Evolutionary conservation across 2,113 vertebrate genomes (phyloP).

Genomic region (Toxotes chatareus): DNA sequence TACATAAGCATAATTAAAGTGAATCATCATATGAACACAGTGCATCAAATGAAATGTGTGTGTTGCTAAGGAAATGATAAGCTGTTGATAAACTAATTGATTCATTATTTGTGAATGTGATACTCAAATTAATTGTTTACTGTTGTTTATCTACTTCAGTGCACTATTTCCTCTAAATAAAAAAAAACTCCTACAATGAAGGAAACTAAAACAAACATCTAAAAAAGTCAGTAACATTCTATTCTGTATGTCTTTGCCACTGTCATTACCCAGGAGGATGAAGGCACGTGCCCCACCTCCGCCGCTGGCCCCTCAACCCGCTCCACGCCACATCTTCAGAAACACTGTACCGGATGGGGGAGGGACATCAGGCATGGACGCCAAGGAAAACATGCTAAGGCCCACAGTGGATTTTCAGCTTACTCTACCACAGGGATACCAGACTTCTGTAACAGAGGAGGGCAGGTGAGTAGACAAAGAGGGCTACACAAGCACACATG

Average conservation of each 20-base stretch:
- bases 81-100: background rate
- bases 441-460: constrained; percentile 83
- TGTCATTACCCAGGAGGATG: constrained; percentile 85
- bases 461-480: constrained; percentile 86
- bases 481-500: background rate
- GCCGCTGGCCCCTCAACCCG: constrained; percentile 83
- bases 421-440: constrained; percentile 85
- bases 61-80: background rate
- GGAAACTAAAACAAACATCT: background rate
- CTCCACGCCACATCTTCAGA: constrained; percentile 78
- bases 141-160: background rate
- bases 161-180: background rate
- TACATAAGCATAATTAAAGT: background rate
- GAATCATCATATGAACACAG: background rate
- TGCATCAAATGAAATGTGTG: background rate
- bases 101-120: background rate
- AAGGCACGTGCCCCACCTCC: constrained; percentile 91
- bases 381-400: constrained; percentile 86
- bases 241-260: background rate
- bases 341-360: constrained; percentile 75
- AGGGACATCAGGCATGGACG: constrained; percentile 76
- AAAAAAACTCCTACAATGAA: background rate
- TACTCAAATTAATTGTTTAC: background rate
- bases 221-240: background rate
- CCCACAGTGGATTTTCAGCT: constrained; percentile 84